Conservation (phyloP, 2,113 vertebrate genomes). For the Sula dactylatra region DNA sequence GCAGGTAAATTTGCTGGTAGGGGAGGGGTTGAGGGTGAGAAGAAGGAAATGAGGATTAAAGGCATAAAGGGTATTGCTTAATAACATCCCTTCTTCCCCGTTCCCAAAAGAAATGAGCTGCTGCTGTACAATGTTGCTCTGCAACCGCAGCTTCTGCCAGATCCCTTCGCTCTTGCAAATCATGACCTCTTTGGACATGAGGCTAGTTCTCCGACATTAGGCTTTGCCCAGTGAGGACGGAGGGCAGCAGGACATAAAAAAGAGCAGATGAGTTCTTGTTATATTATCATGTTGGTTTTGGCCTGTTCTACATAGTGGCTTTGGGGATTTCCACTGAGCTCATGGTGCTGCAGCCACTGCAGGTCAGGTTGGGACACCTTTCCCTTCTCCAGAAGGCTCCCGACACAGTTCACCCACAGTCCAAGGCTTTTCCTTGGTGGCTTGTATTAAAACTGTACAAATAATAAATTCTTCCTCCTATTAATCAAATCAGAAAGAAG, state of each 20-base stretch:
- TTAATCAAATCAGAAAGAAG: conserved; percentile 2
- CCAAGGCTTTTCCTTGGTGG: not conserved
- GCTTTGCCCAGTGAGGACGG: not conserved
- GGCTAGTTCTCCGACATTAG: rapidly evolving
- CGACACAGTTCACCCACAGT: rapidly evolving
- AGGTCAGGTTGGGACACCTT: not conserved
- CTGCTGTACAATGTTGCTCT: not conserved
- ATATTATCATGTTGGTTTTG: not conserved
- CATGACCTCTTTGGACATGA: not conserved
- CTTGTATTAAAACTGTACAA: not conserved
- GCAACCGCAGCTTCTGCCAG: not conserved
- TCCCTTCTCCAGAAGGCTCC: not conserved
- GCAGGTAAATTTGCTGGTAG: not conserved
- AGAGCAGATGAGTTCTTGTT: not conserved
- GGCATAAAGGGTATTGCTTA: not conserved
- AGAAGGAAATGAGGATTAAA: not conserved
- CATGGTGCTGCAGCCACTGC: not conserved
- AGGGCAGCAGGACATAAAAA: not conserved
- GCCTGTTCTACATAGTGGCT: not conserved
- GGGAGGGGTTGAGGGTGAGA: not conserved
- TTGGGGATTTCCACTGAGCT: not conserved
- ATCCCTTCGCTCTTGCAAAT: not conserved
- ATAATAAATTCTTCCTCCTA: not conserved
- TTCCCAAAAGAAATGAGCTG: not conserved
- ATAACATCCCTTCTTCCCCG: rapidly evolving